Percentiles rank a stretch among this genome's conserved stretches.
These are phyloP conservation scores for Cheilosia impressa DNA, from an alignment of 2,888 invertebrate genomes.

Conservation along the genomic window DNA sequence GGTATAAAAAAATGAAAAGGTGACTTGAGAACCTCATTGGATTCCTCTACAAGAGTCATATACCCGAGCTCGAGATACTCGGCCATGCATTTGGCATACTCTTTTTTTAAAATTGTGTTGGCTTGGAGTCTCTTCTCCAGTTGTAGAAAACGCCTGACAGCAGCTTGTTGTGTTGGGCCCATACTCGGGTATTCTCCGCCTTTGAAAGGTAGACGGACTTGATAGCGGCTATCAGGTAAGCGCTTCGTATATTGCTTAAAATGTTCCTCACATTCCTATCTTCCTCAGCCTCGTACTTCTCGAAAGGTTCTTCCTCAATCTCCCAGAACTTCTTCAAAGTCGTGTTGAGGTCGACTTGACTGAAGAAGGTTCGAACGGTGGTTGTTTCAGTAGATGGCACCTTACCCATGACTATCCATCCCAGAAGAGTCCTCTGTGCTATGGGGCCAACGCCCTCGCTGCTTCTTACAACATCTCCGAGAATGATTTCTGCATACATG, in stretches of 20 bases:
- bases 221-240: background rate
- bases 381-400: background rate
- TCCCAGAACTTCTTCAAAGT: background rate
- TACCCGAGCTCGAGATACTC: conserved; percentile 14
- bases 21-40: background rate
- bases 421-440: conserved; percentile 2
- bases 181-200: background rate
- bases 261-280: background rate
- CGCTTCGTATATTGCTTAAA: background rate
- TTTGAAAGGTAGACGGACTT: background rate
- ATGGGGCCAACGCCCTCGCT: background rate
- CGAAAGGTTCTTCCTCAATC: background rate
- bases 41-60: conserved; percentile 1
- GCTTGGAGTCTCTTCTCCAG: conserved; percentile 3
- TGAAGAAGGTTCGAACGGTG: background rate
- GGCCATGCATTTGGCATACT: background rate
- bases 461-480: background rate
- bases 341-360: background rate
- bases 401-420: background rate
- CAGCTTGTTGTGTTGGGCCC: conserved; percentile 1
- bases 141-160: conserved; percentile 7
- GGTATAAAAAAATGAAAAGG: conserved; percentile 2
- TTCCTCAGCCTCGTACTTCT: background rate
- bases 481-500: background rate
- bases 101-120: background rate